These are phyloP conservation scores for Sebastes glaucus DNA, from an alignment of 2,797 vertebrate species.

Conservation along the genomic window DNA sequence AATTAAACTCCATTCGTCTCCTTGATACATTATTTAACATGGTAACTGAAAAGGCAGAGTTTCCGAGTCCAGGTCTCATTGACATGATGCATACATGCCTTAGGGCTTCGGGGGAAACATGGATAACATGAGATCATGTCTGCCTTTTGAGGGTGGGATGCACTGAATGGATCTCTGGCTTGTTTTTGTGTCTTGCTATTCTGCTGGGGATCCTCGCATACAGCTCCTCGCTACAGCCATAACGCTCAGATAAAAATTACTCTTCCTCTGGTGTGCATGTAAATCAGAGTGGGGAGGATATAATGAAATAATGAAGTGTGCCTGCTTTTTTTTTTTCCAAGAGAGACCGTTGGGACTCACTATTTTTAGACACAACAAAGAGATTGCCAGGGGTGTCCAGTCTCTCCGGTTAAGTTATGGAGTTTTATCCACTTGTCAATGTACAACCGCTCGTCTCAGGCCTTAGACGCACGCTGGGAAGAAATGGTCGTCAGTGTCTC, in stretches of 20 bases:
- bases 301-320: constrained; percentile 77
- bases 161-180: constrained; percentile 55
- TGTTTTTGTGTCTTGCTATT: constrained; percentile 65
- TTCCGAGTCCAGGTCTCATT: constrained; percentile 60
- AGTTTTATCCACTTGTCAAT: constrained; percentile 66
- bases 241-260: constrained; percentile 60
- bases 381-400: constrained; percentile 78
- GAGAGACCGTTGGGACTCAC: constrained; percentile 61
- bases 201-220: constrained; percentile 68
- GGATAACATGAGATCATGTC: constrained; percentile 81
- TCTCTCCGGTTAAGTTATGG: constrained; percentile 68
- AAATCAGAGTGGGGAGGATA: constrained; percentile 64
- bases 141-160: constrained; percentile 66
- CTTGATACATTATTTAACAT: constrained; percentile 80
- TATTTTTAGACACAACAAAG: constrained; percentile 83
- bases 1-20: constrained; percentile 66
- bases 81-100: constrained; percentile 70
- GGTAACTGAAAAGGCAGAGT: constrained; percentile 63
- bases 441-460: constrained; percentile 47
- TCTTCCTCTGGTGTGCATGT: constrained; percentile 71
- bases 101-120: constrained; percentile 74
- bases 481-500: constrained; percentile 51
- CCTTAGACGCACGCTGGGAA: constrained; percentile 52
- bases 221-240: constrained; percentile 50
- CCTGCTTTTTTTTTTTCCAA: constrained; percentile 43